Evolutionary conservation across 2,888 invertebrate genomes (phyloP), one percentile per base, ranked within the genome.

Genomic region (Eilema griseolum): DNA sequence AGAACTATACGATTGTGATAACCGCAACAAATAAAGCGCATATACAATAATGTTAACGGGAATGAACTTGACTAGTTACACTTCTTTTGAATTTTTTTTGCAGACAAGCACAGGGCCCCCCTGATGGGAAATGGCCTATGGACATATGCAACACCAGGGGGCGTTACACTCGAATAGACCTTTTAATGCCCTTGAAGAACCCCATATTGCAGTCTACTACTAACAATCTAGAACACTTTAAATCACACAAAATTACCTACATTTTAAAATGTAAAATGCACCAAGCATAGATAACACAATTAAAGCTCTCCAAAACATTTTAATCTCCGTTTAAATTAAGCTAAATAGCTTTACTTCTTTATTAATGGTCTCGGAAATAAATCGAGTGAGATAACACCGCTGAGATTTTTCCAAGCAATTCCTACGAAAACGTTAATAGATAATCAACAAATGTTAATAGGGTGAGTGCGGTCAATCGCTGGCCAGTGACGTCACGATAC

Each of bases 381-480:
- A 78, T 70, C 57, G 67, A 61, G 66, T 61, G 64, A 77, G 73
- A 75, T 72, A 75, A 78, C 67, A 3, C 73, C 63, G 57, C 24
- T 16, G 62, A 72, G 74, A 73, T 74, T 76, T 74, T 78, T 73
- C 67, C 11, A 59, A 28, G 26, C 12, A 60, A 37, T 46, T 10
- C 68, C 67, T 71, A 72, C 67, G 57, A 63, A 64, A 73, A 71
- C 37, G 71, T 76, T 76, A 79, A 79, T 73, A 75, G 75, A 72
- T 75, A 73, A 81, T 74, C 71, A 74, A 73, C 57, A 72, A 52
- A 67, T 73, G 73, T 77, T 77, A 75, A 77, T 73, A 67, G 73
- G 70, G 73, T 75, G 71, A 76, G 73, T 70, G 81, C 74, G 77
- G 80, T 72, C 82, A 77, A 67, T 70, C 59, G 66, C 37, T 67